A percentile compares a stretch with the other conserved stretches of the same genome.
phyloP scores from a whole-genome alignment of 1,140 invertebrate species.

The Sitobion miscanthi region DNA sequence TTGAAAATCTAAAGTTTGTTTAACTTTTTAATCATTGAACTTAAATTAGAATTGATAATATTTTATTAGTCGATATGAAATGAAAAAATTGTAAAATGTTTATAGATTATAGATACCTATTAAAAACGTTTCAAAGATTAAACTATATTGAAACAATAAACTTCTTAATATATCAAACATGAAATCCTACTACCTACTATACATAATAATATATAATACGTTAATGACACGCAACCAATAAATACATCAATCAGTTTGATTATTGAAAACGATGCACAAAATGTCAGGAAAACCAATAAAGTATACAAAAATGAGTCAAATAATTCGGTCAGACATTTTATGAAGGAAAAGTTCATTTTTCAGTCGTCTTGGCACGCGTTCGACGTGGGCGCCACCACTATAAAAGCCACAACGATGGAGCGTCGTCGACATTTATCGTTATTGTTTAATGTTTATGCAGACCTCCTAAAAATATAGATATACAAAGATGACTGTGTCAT shows the following conservation, averaged over 20 bases:
- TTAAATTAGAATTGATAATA: neutral
- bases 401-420: neutral
- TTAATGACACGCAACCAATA: neutral
- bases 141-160: neutral
- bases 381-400: neutral
- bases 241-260: neutral
- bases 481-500: neutral
- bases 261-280: neutral
- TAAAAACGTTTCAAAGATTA: neutral
- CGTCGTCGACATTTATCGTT: neutral
- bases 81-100: neutral
- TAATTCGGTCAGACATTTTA: conserved; percentile 19
- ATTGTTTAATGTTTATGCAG: conserved; percentile 29
- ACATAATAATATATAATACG: neutral
- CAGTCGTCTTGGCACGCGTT: conserved; percentile 3
- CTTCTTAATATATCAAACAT: neutral
- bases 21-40: neutral
- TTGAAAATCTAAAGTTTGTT: too few species aligned
- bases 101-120: neutral
- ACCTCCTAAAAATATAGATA: neutral
- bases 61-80: neutral
- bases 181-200: too few species aligned
- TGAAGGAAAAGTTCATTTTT: conserved; percentile 26
- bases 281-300: neutral
- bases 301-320: neutral